A percentile compares a stretch with the other conserved stretches of the same genome.
Evolutionary conservation across 2,888 invertebrate genomes (phyloP).

Genomic region (Sarcophaga variegata): DNA sequence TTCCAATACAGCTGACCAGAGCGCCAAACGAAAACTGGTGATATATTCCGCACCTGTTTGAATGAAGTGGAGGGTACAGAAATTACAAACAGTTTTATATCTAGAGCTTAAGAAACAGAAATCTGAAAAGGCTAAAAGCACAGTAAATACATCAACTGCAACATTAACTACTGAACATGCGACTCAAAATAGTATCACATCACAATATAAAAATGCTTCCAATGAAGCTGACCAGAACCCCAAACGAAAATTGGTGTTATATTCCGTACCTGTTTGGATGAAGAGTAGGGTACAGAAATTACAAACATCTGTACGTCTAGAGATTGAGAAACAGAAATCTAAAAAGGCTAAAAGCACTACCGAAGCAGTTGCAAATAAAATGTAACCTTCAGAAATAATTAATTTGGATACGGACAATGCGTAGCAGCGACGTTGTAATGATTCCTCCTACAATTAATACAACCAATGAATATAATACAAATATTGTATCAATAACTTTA

Average conservation of each 20-base stretch:
- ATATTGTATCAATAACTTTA: slow-evolving; percentile 24
- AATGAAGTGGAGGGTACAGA: too few relatives aligned
- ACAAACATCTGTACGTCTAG: slow-evolving; percentile 73
- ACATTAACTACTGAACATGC: background rate
- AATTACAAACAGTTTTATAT: too few relatives aligned
- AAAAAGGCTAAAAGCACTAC: slow-evolving; percentile 69
- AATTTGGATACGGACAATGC: slow-evolving; percentile 72
- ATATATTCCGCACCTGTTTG: too few relatives aligned
- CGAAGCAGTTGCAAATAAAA: slow-evolving; percentile 49
- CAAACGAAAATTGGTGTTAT: slow-evolving; percentile 48
- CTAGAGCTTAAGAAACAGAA: too few relatives aligned
- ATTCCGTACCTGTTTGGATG: slow-evolving; percentile 72
- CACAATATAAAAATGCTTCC: slow-evolving; percentile 13
- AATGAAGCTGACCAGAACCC: background rate
- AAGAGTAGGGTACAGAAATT: slow-evolving; percentile 74
- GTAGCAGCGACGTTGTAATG: too few relatives aligned
- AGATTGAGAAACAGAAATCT: slow-evolving; percentile 76
- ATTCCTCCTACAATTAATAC: slow-evolving; percentile 75
- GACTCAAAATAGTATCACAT: background rate
- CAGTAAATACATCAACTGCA: background rate
- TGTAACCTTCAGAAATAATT: slow-evolving; percentile 69
- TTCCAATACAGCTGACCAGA: too few relatives aligned
- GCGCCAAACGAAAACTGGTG: too few relatives aligned
- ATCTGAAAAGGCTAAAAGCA: too few relatives aligned
- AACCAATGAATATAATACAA: slow-evolving; percentile 71